Evolutionary conservation across 2,797 vertebrate species (phyloP).

Genomic region (Lates japonicus): DNA sequence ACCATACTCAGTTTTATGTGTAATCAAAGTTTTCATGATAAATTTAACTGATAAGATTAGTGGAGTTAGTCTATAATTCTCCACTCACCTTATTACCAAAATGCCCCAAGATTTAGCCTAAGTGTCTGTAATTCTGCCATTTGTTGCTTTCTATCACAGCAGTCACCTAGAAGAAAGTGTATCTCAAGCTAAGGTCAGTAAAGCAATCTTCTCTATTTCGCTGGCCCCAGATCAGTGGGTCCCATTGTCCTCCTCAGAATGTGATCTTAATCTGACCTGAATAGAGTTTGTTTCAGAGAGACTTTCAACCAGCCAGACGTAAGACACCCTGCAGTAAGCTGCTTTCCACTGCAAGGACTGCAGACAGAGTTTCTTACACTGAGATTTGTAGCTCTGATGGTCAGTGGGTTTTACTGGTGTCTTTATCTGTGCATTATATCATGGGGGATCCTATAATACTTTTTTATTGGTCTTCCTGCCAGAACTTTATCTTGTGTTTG

Average conservation of each 20-base stretch:
- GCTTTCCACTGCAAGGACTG: slow-evolving; percentile 51
- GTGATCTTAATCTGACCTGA: slow-evolving; percentile 84
- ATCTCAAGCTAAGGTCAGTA: slow-evolving; percentile 59
- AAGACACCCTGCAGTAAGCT: slow-evolving; percentile 64
- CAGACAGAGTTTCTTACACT: slow-evolving; percentile 51
- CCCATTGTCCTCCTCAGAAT: slow-evolving; percentile 81
- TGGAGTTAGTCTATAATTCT: neutral
- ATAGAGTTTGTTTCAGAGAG: slow-evolving; percentile 78
- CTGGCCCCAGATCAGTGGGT: slow-evolving; percentile 77
- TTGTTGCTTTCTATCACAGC: slow-evolving; percentile 32
- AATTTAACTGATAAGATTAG: slow-evolving; percentile 21
- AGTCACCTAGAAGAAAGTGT: slow-evolving; percentile 29
- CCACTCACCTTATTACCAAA: slow-evolving; percentile 11
- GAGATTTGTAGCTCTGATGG: slow-evolving; percentile 38
- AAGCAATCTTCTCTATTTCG: slow-evolving; percentile 78
- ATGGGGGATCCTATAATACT: slow-evolving; percentile 36
- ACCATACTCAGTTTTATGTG: neutral
- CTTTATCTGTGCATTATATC: slow-evolving; percentile 55
- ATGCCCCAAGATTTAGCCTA: slow-evolving; percentile 25
- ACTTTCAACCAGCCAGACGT: slow-evolving; percentile 73
- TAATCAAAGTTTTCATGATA: slow-evolving; percentile 1
- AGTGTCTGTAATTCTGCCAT: slow-evolving; percentile 25
- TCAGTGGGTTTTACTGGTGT: slow-evolving; percentile 49
- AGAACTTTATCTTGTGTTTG: slow-evolving; percentile 44
- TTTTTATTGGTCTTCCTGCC: slow-evolving; percentile 47